These are phyloP conservation scores for Hetaerina americana DNA, from an alignment of 1,140 invertebrate species.

Conservation along the genomic window DNA sequence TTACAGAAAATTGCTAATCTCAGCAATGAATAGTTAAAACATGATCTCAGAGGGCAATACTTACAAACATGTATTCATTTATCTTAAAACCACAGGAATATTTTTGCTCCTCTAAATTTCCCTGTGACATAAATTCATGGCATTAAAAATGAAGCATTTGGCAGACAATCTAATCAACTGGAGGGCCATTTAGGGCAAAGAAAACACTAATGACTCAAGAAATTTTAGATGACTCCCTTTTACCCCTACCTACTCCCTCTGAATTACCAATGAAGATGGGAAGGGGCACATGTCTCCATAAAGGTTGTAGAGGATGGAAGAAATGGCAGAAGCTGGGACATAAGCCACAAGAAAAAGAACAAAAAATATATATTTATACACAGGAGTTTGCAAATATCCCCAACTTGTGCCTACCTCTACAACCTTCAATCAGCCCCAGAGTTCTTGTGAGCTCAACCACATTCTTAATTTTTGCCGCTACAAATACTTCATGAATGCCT, in stretches of 20 bases:
- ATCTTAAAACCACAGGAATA: neutral
- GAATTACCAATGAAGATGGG: neutral
- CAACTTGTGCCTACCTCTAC: neutral
- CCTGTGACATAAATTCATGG: neutral
- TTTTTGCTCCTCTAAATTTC: neutral
- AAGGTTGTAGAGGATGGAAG: neutral
- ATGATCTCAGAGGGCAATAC: neutral
- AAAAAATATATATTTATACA: conserved; percentile 1
- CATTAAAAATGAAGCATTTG: neutral
- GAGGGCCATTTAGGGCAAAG: neutral
- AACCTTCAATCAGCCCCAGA: neutral
- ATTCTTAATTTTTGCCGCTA: neutral
- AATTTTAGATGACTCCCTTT: neutral
- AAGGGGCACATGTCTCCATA: neutral
- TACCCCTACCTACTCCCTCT: neutral
- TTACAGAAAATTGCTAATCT: neutral
- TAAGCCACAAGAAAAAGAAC: neutral
- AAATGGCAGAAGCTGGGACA: neutral
- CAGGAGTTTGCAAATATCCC: neutral
- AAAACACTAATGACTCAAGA: neutral
- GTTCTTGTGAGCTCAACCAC: neutral
- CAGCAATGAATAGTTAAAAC: neutral
- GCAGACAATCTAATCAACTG: neutral
- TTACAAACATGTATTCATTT: neutral
- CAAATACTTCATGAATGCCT: neutral